Evolutionary conservation across 2,888 invertebrate genomes (phyloP).

Genomic region (Thymelicus acteon): DNA sequence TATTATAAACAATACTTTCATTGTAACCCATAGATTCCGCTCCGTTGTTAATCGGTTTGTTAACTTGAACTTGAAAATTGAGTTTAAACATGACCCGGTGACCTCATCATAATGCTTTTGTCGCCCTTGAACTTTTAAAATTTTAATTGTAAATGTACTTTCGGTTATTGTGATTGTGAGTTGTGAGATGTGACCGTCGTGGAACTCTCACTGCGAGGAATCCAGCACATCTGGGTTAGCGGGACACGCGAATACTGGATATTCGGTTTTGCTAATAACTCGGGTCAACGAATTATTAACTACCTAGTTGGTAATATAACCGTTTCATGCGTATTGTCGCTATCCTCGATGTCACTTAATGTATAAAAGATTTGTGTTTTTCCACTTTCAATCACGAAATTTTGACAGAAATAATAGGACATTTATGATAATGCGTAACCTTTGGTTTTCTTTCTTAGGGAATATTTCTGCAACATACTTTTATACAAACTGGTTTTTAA

Average conservation of each 20-base stretch:
- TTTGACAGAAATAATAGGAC: too few relatives aligned
- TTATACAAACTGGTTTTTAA: too few relatives aligned
- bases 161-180: slow-evolving; percentile 61
- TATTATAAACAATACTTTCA: neutral
- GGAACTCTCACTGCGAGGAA: slow-evolving; percentile 65
- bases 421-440: too few relatives aligned
- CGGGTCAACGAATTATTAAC: slow-evolving; percentile 28
- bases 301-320: neutral
- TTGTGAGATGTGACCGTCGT: slow-evolving; percentile 49
- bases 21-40: neutral
- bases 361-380: too few relatives aligned
- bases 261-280: slow-evolving; percentile 39
- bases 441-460: too few relatives aligned
- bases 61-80: neutral
- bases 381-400: too few relatives aligned
- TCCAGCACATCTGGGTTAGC: slow-evolving; percentile 62
- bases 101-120: neutral
- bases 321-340: neutral
- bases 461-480: too few relatives aligned
- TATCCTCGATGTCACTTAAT: neutral
- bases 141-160: slow-evolving; percentile 60
- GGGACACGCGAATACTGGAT: slow-evolving; percentile 59
- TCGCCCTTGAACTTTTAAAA: slow-evolving; percentile 22
- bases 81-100: neutral
- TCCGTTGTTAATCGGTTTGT: neutral